Evolutionary conservation across 2,888 invertebrate species (phyloP), one percentile per base, ranked within the genome.

Genomic region (Dioctria rufipes): DNA sequence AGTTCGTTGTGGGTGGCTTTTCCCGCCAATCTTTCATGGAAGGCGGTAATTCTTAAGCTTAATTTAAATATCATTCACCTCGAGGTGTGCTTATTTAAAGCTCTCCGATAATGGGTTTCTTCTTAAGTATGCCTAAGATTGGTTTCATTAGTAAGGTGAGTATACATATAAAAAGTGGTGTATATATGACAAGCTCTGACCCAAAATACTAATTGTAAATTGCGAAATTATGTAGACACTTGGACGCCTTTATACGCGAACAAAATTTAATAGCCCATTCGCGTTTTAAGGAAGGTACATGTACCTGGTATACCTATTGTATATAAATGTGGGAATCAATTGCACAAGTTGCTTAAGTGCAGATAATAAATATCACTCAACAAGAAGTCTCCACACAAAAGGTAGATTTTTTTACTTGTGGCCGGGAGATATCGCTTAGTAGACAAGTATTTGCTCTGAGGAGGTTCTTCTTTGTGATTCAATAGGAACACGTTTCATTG

Each of bases 1-100:
- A n/a, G 13, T 46, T 46, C 67, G 42, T n/a, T 67, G 67, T 67
- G 46, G 67, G 67, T 67, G 67, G 67, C 67, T 67, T 67, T 37
- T 46, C 4, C 67, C 40, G 67, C 42, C 67, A 13, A 13, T 46
- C 13, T 39, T 49, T 46, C 4, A n/a, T 49, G 46, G 67, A 25
- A 63, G 46, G 25, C 4, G 37, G 49, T 49, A 67, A 67, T 67
- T 67, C 3, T 49, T 13, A 67, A 67, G 67, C 46, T 49, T 42
- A 67, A 25, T 49, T 67, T 46, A 46, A 40, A 67, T 46, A 25
- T 8, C 37, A 25, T 37, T 25, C 25, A n/a, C 61, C 61, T 39
- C 61, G 37, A 5, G 61, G 13, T 11, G 1, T 54, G 54, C 3
- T 54, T 54, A n/a, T 11, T 6, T 54, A 54, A 54, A 54, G 11